Conservation (phyloP, 2,797 vertebrate species). For the Pterois miles region DNA sequence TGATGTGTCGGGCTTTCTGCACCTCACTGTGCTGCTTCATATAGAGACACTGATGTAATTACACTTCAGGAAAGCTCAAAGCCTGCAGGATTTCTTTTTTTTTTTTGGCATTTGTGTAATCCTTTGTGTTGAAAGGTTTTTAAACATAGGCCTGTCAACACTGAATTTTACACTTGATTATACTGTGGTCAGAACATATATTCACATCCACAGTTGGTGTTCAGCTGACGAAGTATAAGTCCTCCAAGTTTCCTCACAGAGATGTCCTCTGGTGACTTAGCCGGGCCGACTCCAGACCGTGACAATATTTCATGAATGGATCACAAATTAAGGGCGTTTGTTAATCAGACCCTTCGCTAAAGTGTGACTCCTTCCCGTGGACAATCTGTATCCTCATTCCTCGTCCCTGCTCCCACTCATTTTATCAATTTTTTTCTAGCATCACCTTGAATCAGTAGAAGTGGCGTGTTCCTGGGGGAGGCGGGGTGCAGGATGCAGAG, state of each 20-base stretch:
- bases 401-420: background rate
- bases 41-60: slow-evolving; percentile 66
- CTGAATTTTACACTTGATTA: slow-evolving; percentile 40
- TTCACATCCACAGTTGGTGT: background rate
- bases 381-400: slow-evolving; percentile 4
- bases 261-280: background rate
- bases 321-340: slow-evolving; percentile 40
- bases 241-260: background rate
- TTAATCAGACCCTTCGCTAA: slow-evolving; percentile 33
- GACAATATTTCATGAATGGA: slow-evolving; percentile 6
- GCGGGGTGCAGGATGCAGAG: slow-evolving; percentile 43
- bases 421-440: background rate
- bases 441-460: slow-evolving; percentile 59
- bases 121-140: slow-evolving; percentile 52
- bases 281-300: background rate
- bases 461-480: slow-evolving; percentile 26
- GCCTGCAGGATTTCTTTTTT: background rate
- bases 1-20: slow-evolving; percentile 61
- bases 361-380: slow-evolving; percentile 6
- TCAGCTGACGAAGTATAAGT: background rate
- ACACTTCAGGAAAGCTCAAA: slow-evolving; percentile 44
- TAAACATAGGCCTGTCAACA: slow-evolving; percentile 43
- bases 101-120: slow-evolving; percentile 10
- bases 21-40: slow-evolving; percentile 54
- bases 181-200: background rate